Conservation (phyloP, 2,888 invertebrate species). For the Lottia scabra region DNA sequence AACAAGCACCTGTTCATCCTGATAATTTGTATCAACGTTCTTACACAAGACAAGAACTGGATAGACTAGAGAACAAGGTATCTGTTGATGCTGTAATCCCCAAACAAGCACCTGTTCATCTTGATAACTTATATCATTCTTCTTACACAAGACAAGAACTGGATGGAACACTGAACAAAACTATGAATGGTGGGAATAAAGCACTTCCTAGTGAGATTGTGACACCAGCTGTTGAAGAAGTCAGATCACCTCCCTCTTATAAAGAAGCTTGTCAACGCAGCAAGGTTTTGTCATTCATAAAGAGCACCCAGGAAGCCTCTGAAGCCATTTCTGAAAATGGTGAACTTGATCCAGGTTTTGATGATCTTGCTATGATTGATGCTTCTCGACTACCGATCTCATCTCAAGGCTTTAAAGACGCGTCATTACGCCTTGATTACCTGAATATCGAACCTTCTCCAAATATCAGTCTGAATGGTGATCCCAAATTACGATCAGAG, state of each 20-base stretch:
- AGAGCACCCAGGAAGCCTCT: too few relatives aligned
- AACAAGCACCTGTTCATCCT: too few relatives aligned
- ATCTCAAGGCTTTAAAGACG: slow-evolving; percentile 13
- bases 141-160: background rate
- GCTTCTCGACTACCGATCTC: background rate
- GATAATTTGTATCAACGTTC: background rate
- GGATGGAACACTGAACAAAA: background rate
- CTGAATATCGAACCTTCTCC: slow-evolving; percentile 26
- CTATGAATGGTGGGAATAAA: too few relatives aligned
- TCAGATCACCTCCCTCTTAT: background rate
- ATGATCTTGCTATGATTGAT: background rate
- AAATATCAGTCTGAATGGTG: slow-evolving; percentile 8
- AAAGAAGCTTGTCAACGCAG: background rate
- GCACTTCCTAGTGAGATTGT: too few relatives aligned
- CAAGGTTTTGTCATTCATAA: background rate
- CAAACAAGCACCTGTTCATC: too few relatives aligned
- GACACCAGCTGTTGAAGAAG: background rate
- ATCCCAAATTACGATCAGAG: background rate
- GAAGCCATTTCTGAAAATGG: too few relatives aligned
- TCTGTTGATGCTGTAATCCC: too few relatives aligned
- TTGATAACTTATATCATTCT: too few relatives aligned
- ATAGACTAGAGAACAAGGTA: background rate
- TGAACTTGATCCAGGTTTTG: too few relatives aligned
- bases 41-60: background rate
- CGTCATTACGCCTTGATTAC: slow-evolving; percentile 29